These are phyloP conservation scores for Heterodera schachtii DNA, from an alignment of 1,140 invertebrate genomes.

Conservation along the genomic window DNA sequence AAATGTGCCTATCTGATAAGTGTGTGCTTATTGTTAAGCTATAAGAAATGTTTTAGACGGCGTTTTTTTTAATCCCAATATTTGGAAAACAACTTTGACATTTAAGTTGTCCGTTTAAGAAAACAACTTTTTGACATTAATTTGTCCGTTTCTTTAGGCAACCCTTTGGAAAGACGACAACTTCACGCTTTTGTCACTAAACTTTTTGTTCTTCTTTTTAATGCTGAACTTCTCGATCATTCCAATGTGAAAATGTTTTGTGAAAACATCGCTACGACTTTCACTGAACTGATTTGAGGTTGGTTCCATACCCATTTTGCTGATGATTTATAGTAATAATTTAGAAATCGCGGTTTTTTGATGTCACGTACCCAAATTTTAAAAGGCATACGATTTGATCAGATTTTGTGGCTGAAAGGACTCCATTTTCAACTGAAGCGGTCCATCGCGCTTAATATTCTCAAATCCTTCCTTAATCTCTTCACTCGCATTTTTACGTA, in stretches of 20 bases:
- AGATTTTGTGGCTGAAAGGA: not conserved
- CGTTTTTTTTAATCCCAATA: no score
- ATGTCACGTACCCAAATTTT: slow-evolving; percentile 11
- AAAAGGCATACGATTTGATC: not conserved
- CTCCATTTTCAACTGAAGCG: not conserved
- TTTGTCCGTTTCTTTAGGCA: not conserved
- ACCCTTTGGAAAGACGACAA: not conserved
- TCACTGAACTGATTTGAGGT: slow-evolving; percentile 1
- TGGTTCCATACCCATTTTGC: no score
- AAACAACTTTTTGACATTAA: no score
- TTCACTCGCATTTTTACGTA: not conserved
- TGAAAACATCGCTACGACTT: not conserved
- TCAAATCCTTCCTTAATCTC: not conserved
- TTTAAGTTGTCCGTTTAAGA: no score
- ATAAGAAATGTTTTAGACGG: no score
- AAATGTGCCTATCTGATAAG: not conserved
- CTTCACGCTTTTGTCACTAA: not conserved
- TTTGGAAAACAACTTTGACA: no score
- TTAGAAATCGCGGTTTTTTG: slow-evolving; percentile 1
- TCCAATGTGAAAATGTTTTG: not conserved
- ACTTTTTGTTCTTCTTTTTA: not conserved
- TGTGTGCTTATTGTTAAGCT: not conserved
- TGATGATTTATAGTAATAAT: not conserved
- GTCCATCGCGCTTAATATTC: not conserved
- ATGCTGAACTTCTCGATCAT: not conserved